Evolutionary conservation across 2,797 vertebrate genomes (phyloP).

Genomic region (Sorex maritimensis): DNA sequence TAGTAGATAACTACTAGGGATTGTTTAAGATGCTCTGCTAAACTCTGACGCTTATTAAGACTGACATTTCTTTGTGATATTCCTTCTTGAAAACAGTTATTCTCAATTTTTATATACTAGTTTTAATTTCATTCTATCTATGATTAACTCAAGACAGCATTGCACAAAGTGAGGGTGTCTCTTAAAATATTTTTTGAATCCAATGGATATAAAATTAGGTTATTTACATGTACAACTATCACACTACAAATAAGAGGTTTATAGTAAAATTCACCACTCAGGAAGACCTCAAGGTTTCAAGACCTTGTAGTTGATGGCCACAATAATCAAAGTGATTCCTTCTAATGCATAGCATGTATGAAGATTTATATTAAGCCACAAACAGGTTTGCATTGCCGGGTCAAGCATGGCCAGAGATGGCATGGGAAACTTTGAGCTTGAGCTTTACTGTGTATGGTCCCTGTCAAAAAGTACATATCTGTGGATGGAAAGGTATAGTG

Average conservation of each 20-base stretch:
- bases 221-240: not conserved
- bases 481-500: no score
- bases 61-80: not conserved
- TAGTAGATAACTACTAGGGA: not conserved
- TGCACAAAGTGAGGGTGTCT: not conserved
- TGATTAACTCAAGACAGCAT: constrained; percentile 32
- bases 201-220: constrained; percentile 38
- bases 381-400: no score
- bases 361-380: no score
- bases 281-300: not conserved
- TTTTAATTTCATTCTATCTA: constrained; percentile 4
- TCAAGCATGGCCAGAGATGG: no score
- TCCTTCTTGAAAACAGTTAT: not conserved
- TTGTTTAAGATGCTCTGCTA: not conserved
- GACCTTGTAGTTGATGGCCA: not conserved
- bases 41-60: not conserved
- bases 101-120: not conserved
- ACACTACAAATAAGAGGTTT: constrained; percentile 13
- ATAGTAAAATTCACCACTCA: not conserved
- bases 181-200: constrained; percentile 3
- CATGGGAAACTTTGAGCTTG: no score
- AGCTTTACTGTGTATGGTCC: no score
- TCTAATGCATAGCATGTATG: no score
- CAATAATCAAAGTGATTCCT: not conserved
- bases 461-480: no score